Percentiles rank a stretch among this genome's conserved stretches.
phyloP scores from a whole-genome alignment of 2,797 vertebrate genomes.

The Coracias cyanogaster region DNA sequence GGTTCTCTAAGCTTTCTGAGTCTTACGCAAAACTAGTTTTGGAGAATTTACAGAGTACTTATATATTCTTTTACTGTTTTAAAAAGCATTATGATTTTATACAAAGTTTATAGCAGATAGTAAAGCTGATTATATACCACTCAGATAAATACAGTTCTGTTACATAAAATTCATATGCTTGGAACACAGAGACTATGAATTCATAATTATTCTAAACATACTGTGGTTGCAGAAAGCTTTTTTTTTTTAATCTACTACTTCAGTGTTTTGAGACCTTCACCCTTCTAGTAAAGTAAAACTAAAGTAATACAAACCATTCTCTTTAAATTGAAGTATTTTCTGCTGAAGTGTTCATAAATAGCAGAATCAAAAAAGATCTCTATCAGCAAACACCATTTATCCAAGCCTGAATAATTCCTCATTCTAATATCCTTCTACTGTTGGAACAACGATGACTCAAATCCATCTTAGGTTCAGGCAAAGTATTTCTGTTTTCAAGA shows the following conservation, averaged over 20 bases:
- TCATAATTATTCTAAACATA: not conserved
- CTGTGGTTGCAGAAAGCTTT: not conserved
- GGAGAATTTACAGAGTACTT: not conserved
- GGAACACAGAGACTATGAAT: not conserved
- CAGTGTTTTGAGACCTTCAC: not conserved
- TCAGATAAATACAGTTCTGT: slow-evolving; percentile 5
- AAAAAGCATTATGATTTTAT: not conserved
- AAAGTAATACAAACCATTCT: not conserved
- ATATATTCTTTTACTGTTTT: not conserved
- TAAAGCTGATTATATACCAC: slow-evolving; percentile 25
- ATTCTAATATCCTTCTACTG: not conserved
- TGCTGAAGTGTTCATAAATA: not conserved
- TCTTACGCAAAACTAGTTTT: not conserved
- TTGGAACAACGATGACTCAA: not conserved
- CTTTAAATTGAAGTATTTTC: not conserved
- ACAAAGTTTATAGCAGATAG: slow-evolving; percentile 26
- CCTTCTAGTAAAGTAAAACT: not conserved
- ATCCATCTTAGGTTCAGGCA: not conserved
- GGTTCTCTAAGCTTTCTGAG: not conserved
- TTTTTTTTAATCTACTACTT: not conserved
- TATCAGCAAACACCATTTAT: not conserved
- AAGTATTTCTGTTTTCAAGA: not conserved
- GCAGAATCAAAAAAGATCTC: not conserved
- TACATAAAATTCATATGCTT: slow-evolving; percentile 14
- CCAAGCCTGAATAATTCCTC: not conserved